Conservation (phyloP, 2,888 invertebrate genomes). For the Lycocerus yunnanus region DNA sequence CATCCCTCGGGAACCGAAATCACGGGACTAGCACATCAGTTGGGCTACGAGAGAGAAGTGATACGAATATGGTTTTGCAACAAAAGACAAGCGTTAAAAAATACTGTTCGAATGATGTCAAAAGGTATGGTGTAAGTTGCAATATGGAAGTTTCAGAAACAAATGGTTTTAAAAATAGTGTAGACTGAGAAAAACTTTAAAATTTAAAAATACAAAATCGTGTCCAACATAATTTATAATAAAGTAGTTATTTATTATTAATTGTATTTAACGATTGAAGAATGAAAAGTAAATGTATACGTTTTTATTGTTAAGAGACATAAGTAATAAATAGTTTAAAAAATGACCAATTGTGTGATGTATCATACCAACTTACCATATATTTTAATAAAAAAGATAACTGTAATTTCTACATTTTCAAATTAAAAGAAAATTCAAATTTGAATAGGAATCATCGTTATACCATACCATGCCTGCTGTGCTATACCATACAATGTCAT, state of each 20-base stretch:
- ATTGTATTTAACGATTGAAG: slow-evolving; percentile 8
- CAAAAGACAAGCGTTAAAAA: slow-evolving; percentile 95
- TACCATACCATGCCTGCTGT: background rate
- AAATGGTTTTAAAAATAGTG: background rate
- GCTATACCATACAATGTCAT: background rate
- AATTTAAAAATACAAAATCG: slow-evolving; percentile 6
- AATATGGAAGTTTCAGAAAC: background rate
- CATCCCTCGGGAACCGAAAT: slow-evolving; percentile 99
- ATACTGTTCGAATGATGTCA: slow-evolving; percentile 95
- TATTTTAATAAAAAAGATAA: slow-evolving; percentile 27
- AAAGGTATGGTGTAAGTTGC: slow-evolving; percentile 74
- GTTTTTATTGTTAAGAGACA: slow-evolving; percentile 26
- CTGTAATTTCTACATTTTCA: slow-evolving; percentile 32
- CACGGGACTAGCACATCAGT: slow-evolving; percentile 90
- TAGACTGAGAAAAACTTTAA: slow-evolving; percentile 21
- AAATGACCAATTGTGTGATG: slow-evolving; percentile 37
- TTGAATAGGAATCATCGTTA: slow-evolving; percentile 5
- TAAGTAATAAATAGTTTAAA: slow-evolving; percentile 30
- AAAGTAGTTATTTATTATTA: slow-evolving; percentile 1
- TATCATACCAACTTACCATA: slow-evolving; percentile 31
- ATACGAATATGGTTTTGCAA: slow-evolving; percentile 99
- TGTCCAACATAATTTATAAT: slow-evolving; percentile 12
- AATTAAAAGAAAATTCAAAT: slow-evolving; percentile 16
- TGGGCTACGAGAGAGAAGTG: slow-evolving; percentile 97
- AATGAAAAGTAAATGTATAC: slow-evolving; percentile 27